A percentile compares a stretch with the other conserved stretches of the same genome.
These are phyloP conservation scores for Premnoplex brunnescens DNA, from an alignment of 2,797 vertebrate genomes.

Conservation along the genomic window DNA sequence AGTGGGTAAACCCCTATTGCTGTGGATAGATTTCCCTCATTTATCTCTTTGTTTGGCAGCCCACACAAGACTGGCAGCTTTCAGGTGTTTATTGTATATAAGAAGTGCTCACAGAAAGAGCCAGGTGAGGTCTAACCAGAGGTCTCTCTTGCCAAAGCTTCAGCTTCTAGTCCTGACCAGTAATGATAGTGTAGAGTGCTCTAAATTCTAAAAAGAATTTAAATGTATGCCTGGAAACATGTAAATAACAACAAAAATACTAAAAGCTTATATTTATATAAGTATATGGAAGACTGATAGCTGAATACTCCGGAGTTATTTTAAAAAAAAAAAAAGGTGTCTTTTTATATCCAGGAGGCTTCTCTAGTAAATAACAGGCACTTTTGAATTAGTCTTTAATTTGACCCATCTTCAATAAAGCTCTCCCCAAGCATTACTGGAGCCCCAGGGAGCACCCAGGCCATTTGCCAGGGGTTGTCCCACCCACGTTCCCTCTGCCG, in stretches of 20 bases:
- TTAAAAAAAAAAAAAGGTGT: not conserved
- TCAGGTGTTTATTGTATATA: not conserved
- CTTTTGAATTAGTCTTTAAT: not conserved
- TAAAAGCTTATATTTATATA: not conserved
- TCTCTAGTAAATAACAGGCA: not conserved
- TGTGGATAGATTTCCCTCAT: not conserved
- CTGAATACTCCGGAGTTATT: not conserved
- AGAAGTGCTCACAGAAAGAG: not conserved
- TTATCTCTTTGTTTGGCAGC: not conserved
- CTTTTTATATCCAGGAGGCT: not conserved
- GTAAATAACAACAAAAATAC: not conserved
- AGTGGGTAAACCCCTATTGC: not conserved
- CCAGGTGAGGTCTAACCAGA: not conserved
- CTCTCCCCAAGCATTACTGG: not conserved
- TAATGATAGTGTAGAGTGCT: not conserved
- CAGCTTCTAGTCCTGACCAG: not conserved
- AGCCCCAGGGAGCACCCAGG: not conserved
- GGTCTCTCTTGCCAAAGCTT: not conserved
- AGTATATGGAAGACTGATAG: not conserved
- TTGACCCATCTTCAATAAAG: not conserved
- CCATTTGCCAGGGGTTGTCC: not conserved
- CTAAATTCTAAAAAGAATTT: not conserved
- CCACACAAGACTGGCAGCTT: not conserved
- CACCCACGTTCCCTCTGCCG: rapidly evolving
- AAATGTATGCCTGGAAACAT: not conserved